A percentile compares a stretch with the other conserved stretches of the same genome.
Evolutionary conservation across 1,140 invertebrate genomes (phyloP).

Genomic region (Lethocerus indicus): DNA sequence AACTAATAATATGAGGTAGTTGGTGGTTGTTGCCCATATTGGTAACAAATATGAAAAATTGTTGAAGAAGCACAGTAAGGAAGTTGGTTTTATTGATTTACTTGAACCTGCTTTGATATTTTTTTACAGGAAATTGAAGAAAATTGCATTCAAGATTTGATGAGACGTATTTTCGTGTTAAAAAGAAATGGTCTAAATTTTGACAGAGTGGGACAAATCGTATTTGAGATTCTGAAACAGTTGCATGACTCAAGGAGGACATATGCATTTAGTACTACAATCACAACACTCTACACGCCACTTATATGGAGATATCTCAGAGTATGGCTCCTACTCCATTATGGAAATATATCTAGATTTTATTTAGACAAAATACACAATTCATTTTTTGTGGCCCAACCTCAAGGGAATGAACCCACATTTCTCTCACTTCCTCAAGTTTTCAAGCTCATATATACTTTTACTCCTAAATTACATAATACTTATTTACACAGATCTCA

Average conservation of each 20-base stretch:
- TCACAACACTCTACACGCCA: conserved; percentile 16
- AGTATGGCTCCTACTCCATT: conserved; percentile 7
- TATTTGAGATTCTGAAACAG: conserved; percentile 13
- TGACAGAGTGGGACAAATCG: conserved; percentile 7
- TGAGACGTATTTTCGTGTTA: conserved; percentile 14
- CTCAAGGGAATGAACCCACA: neutral
- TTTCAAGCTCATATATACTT: neutral
- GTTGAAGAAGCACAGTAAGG: too few relatives aligned
- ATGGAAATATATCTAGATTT: neutral
- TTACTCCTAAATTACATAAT: too few relatives aligned
- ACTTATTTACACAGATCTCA: neutral
- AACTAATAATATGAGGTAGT: too few relatives aligned
- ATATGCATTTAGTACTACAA: conserved; percentile 13
- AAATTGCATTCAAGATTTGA: conserved; percentile 17
- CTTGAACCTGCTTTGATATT: neutral
- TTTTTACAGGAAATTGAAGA: conserved; percentile 13
- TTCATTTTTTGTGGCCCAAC: neutral
- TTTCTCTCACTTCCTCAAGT: neutral
- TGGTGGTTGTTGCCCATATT: too few relatives aligned
- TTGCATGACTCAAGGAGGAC: conserved; percentile 11
- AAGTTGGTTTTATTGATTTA: too few relatives aligned
- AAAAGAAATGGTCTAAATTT: conserved; percentile 8
- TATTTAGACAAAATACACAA: neutral
- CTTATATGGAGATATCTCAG: conserved; percentile 17
- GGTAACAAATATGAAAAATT: too few relatives aligned